phyloP scores from a whole-genome alignment of 1,140 invertebrate genomes.

The Monochamus saltuarius region DNA sequence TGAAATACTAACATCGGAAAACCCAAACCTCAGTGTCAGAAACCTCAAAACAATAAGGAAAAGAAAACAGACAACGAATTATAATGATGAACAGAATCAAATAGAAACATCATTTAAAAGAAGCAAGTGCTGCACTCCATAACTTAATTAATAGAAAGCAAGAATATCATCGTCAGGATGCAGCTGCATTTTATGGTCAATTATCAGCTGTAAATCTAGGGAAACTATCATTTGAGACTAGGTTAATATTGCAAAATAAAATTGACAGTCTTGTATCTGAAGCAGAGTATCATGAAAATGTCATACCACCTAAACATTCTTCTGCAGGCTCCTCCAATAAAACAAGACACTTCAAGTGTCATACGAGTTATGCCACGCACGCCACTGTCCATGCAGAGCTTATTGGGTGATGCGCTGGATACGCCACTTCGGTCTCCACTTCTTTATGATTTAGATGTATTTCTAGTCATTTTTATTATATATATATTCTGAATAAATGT shows the following conservation, averaged over 20 bases:
- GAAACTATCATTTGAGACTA: constrained; percentile 7
- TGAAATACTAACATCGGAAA: too few relatives aligned
- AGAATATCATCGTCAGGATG: background rate
- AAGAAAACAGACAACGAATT: background rate
- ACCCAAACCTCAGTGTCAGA: background rate
- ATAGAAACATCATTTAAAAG: constrained; percentile 1
- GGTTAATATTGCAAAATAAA: constrained; percentile 8
- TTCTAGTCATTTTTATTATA: too few relatives aligned
- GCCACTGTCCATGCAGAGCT: too few relatives aligned
- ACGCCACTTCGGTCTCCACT: too few relatives aligned
- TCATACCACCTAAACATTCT: background rate
- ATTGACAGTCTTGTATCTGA: constrained; percentile 18
- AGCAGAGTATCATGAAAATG: background rate
- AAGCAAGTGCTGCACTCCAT: background rate
- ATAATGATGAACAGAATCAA: background rate
- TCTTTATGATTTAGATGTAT: too few relatives aligned
- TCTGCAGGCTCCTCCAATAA: background rate
- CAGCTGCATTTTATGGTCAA: constrained; percentile 8
- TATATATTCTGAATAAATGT: too few relatives aligned
- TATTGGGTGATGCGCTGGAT: too few relatives aligned
- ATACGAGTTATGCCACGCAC: background rate
- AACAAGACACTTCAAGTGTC: background rate
- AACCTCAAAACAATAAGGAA: background rate
- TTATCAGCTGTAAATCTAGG: background rate
- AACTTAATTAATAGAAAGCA: background rate